Conservation (phyloP, 2,113 vertebrate genomes). For the Kryptolebias marmoratus region DNA sequence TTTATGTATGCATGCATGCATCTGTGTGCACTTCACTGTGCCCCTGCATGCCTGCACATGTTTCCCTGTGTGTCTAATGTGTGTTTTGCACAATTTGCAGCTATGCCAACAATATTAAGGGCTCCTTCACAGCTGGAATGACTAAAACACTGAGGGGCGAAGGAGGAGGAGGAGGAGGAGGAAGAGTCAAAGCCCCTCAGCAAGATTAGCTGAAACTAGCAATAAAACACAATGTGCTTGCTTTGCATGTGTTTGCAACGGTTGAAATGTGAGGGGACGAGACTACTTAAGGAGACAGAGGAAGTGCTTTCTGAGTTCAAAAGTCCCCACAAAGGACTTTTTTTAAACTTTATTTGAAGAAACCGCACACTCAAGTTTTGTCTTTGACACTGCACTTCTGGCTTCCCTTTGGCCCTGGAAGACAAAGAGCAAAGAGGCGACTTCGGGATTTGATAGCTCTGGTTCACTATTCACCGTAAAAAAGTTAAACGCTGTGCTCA, state of each 20-base stretch:
- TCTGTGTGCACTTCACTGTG: conserved; percentile 48
- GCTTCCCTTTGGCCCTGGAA: conserved; percentile 53
- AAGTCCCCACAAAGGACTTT: conserved; percentile 40
- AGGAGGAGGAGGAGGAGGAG: conserved; percentile 30
- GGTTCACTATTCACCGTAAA: conserved; percentile 59
- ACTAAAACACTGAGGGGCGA: conserved; percentile 70
- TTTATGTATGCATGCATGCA: conserved; percentile 13
- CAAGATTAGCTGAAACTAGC: conserved; percentile 69
- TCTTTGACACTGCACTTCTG: conserved; percentile 47
- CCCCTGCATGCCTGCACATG: conserved; percentile 71
- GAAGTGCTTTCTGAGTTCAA: conserved; percentile 39
- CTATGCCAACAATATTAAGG: conserved; percentile 80
- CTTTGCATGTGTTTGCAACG: conserved; percentile 62
- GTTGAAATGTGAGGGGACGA: conserved; percentile 52
- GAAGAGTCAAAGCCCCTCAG: conserved; percentile 33
- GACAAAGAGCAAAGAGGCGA: conserved; percentile 28
- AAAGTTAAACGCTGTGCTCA: conserved; percentile 68
- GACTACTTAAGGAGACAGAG: conserved; percentile 59
- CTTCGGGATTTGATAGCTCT: conserved; percentile 44
- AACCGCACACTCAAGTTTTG: conserved; percentile 60
- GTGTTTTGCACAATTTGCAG: conserved; percentile 74
- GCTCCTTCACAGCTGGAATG: conserved; percentile 77
- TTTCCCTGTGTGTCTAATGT: conserved; percentile 55
- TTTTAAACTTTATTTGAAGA: conserved; percentile 46
- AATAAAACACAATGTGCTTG: conserved; percentile 63